Base-by-base conservation (phyloP, 2,797 vertebrate genomes). In the Epinephelus awoara region DNA sequence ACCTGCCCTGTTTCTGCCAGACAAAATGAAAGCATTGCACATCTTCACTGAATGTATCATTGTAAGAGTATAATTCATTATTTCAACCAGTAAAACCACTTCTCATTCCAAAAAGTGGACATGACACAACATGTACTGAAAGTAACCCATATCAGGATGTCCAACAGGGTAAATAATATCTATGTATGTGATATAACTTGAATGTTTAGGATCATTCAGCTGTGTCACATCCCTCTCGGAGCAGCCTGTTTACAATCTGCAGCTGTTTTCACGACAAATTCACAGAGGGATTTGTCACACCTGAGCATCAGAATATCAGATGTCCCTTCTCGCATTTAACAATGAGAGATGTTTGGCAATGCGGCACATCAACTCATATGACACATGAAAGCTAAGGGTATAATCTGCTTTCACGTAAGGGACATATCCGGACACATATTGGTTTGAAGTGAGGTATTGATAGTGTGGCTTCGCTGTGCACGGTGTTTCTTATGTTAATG, bases 271-370 rank as follows among this genome's bases (percentile, higher is more conserved):
- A 72, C 73, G 65, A 72, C 51, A 70, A 66, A 84, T 78, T 75
- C 59, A 75, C 67, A 21, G 61, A 67, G 73, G 82, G 80, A 87
- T 89, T 75, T 84, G 84, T 90, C 86, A 83, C 85, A 88, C 82
- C 77, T 89, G 83, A 88, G 82, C 69, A 50, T 85, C 69, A 42
- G 75, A 77, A 83, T 72, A 83, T 82, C 64, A 74, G 63, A 61
- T 62, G 38, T 27, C 40, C 57, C 66, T 52, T 21, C 44, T 82
- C 75, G 50, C 42, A 77, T 75, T 85, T 57, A 67, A 72, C 46
- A 71, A 78, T 13, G 15, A 62, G 72, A 77, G 75, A 68, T 80
- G 56, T 86, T 79, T 72, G 79, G 57, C 46, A 77, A 59, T 58
- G 68, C 82, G 17, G 75, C 72, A 29, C 61, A 38, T 86, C 69